A percentile compares a stretch with the other conserved stretches of the same genome.
phyloP scores from a whole-genome alignment of 2,113 vertebrate species.

The Toxostoma redivivum region DNA sequence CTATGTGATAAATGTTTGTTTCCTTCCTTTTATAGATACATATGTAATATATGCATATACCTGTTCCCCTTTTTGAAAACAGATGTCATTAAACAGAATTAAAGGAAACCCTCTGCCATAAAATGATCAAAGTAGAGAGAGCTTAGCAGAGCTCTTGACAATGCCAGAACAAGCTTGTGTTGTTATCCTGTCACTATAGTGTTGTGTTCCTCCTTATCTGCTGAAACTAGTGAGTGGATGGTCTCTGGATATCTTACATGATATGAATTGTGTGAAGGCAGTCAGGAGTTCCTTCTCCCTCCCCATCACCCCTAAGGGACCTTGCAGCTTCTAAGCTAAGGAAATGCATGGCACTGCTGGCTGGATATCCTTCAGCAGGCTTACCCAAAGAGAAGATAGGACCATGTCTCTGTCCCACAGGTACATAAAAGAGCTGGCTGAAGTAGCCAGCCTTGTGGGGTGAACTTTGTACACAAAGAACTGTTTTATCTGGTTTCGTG shows the following conservation, averaged over 20 bases:
- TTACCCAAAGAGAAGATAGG: background rate
- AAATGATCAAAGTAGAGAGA: background rate
- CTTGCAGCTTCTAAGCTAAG: background rate
- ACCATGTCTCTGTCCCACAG: background rate
- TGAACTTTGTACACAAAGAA: background rate
- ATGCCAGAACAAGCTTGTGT: background rate
- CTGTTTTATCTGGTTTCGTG: background rate
- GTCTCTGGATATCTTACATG: background rate
- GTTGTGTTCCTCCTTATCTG: background rate
- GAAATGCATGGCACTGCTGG: background rate
- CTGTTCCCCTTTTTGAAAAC: background rate
- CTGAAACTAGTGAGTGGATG: background rate
- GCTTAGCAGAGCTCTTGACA: background rate
- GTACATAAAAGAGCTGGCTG: background rate
- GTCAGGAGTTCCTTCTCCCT: background rate
- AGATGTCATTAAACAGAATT: background rate
- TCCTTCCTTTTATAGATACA: background rate
- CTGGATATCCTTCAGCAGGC: background rate
- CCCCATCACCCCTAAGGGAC: background rate
- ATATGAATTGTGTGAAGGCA: background rate
- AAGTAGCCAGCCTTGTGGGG: background rate
- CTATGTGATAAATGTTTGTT: background rate
- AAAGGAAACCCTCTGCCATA: background rate
- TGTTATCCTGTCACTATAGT: background rate
- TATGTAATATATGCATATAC: too few species aligned